Evolutionary conservation across 1,140 invertebrate species (phyloP).

Genomic region (Eurosta solidaginis): DNA sequence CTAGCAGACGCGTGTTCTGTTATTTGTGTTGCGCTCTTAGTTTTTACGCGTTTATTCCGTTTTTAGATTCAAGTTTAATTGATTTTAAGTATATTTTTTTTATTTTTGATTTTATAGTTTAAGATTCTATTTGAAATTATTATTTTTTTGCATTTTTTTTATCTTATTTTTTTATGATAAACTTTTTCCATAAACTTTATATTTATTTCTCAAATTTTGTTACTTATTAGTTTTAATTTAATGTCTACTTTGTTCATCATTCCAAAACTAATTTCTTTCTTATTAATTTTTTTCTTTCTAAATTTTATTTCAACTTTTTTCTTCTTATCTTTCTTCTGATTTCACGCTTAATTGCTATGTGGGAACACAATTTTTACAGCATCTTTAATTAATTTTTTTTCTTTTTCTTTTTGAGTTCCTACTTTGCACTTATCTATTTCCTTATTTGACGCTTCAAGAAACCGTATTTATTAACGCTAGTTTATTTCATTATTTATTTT

Average conservation of each 20-base stretch:
- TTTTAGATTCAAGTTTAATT: too few species aligned
- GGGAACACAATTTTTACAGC: slow-evolving; percentile 28
- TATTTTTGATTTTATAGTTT: too few species aligned
- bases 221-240: neutral
- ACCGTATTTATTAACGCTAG: neutral
- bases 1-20: too few species aligned
- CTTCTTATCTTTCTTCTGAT: neutral
- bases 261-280: neutral
- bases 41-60: too few species aligned
- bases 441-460: neutral
- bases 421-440: neutral
- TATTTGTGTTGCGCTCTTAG: too few species aligned
- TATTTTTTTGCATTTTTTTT: too few species aligned
- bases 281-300: neutral
- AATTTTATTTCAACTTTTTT: neutral
- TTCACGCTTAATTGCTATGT: neutral
- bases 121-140: too few species aligned
- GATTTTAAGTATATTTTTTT: too few species aligned
- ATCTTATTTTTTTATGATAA: too few species aligned
- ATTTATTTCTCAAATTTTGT: too few species aligned
- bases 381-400: neutral
- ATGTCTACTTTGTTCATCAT: neutral
- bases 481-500: neutral
- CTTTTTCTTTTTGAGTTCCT: neutral
- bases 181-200: too few species aligned